Evolutionary conservation across 2,888 invertebrate species (phyloP).

Genomic region (Caenorhabditis sp.): DNA sequence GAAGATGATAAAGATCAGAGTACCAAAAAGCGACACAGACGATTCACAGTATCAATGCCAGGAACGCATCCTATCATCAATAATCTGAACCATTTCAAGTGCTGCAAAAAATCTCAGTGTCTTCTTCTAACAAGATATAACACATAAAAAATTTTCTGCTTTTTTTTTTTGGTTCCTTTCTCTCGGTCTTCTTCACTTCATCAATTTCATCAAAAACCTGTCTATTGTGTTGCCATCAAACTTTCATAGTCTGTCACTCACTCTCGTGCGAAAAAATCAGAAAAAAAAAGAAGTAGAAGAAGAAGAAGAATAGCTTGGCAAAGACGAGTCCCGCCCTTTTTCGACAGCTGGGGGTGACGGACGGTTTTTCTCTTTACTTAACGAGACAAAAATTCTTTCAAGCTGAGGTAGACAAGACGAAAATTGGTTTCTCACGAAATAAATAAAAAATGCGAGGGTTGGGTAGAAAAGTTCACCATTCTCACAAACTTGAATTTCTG

Average conservation of each 20-base stretch:
- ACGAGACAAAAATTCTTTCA: background rate
- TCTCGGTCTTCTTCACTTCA: slow-evolving; percentile 53
- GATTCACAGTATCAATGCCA: background rate
- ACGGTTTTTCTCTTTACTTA: no score
- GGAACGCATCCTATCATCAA: background rate
- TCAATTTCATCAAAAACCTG: slow-evolving; percentile 55
- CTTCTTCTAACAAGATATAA: slow-evolving; percentile 2
- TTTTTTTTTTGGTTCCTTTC: background rate
- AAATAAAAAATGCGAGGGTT: background rate
- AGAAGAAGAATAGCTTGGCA: background rate
- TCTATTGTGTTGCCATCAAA: slow-evolving; percentile 40
- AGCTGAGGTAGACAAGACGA: background rate
- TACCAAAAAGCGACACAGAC: background rate
- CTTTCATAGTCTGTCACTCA: slow-evolving; percentile 52
- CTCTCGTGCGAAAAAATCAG: slow-evolving; percentile 23
- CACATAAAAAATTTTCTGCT: background rate
- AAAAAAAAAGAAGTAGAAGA: slow-evolving; percentile 20
- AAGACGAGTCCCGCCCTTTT: slow-evolving; percentile 34
- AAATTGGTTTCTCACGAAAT: background rate
- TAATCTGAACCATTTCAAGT: background rate
- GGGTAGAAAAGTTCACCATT: slow-evolving; percentile 9
- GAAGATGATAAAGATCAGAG: background rate
- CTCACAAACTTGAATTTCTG: slow-evolving; percentile 12
- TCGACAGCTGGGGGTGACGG: slow-evolving; percentile 9
- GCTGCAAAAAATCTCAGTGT: background rate